Evolutionary conservation across 2,888 invertebrate genomes (phyloP).

Genomic region (Leptothorax acervorum): DNA sequence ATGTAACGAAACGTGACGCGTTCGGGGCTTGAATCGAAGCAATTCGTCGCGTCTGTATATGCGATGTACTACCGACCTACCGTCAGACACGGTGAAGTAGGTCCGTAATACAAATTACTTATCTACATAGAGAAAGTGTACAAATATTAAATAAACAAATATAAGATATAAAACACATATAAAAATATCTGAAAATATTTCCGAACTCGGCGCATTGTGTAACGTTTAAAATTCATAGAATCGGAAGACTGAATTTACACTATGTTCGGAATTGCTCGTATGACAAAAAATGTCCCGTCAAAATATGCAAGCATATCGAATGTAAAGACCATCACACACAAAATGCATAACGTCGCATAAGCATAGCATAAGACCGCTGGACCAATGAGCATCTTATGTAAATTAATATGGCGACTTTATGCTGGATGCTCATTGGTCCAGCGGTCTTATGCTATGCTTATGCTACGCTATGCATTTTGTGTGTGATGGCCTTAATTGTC

Average conservation of each 20-base stretch:
- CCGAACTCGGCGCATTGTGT: neutral
- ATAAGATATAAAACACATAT: neutral
- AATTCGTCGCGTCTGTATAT: neutral
- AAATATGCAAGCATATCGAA: neutral
- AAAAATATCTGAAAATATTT: neutral
- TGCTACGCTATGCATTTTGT: no score
- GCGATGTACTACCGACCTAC: neutral
- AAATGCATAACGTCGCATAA: no score
- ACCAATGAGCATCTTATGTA: no score
- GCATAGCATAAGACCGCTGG: no score
- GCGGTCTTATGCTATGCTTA: no score
- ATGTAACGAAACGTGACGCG: conserved; percentile 40
- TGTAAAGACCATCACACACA: no score
- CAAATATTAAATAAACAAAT: neutral
- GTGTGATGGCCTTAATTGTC: no score
- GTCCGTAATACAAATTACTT: neutral
- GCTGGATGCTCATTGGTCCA: no score
- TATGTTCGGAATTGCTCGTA: neutral
- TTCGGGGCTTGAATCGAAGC: neutral
- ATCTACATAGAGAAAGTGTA: neutral
- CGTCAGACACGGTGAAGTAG: neutral
- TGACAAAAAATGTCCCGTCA: neutral
- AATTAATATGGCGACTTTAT: no score
- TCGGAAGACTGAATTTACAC: neutral
- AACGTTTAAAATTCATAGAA: neutral